A percentile compares a stretch with the other conserved stretches of the same genome.
Evolutionary conservation across 2,113 vertebrate species (phyloP).

Genomic region (Coptodon rendalli): DNA sequence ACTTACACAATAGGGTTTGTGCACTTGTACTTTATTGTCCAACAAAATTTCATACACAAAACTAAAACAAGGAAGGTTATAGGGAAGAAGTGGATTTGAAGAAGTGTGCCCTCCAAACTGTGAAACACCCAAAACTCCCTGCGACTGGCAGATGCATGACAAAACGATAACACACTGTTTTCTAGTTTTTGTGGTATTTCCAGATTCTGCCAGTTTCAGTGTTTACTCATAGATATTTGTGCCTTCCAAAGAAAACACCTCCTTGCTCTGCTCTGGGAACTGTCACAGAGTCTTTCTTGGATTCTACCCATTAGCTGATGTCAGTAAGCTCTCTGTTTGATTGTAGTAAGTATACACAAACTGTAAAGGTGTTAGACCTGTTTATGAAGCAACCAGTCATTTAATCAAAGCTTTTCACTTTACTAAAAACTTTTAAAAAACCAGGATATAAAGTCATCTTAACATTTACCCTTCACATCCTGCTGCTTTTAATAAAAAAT

Average conservation of each 20-base stretch:
- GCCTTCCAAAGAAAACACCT: slow-evolving; percentile 29
- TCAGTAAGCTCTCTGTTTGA: neutral
- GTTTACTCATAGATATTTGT: slow-evolving; percentile 9
- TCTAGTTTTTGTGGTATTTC: slow-evolving; percentile 24
- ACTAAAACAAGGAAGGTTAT: neutral
- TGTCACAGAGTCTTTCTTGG: neutral
- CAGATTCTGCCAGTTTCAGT: neutral
- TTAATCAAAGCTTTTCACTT: neutral
- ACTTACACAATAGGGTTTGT: neutral
- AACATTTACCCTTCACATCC: neutral
- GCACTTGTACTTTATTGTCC: neutral
- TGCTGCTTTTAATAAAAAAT: neutral
- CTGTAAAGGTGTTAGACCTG: neutral
- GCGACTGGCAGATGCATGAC: neutral
- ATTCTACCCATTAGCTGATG: neutral
- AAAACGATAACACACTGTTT: neutral
- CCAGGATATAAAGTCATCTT: neutral
- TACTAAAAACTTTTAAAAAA: neutral
- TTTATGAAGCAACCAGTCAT: neutral
- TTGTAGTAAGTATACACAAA: neutral
- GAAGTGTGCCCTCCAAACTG: neutral
- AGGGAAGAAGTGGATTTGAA: neutral
- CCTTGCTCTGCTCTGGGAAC: neutral
- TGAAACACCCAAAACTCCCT: slow-evolving; percentile 17
- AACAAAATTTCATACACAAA: neutral